Evolutionary conservation across 2,888 invertebrate genomes (phyloP), one percentile per base, ranked within the genome.

Genomic region (Drosophila siamana): DNA sequence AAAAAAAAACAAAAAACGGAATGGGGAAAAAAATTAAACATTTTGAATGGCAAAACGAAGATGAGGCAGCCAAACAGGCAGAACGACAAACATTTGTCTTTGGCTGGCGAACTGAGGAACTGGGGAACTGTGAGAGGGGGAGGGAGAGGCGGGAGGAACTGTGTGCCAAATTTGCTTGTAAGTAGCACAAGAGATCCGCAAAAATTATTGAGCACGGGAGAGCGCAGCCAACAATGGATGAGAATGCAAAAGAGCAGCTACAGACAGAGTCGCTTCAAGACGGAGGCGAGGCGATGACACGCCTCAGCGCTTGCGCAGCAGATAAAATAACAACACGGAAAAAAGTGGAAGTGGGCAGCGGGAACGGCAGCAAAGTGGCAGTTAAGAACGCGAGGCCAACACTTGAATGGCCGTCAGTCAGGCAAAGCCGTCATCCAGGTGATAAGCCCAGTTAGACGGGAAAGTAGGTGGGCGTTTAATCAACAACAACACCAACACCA

Each of bases 381-480:
- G 64, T 76, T 80, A 69, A 73, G 74, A 78, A 74, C 52, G 54
- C 67, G 57, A 64, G 69, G 50, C 60, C 67, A 60, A 64, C 72
- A 50, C 51, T 68, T 71, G 79, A 78, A 78, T 78, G 71, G 67
- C 43, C 69, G 71, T 50, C 79, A 81, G 75, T 78, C 79, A 72
- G 79, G 71, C 74, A 65, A 80, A 46, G 54, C 66, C 54, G 55
- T 50, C 59, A 47, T 22, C 16, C 57, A 38, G 78, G 62, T 78
- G 81, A 80, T 79, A 79, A 79, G 81, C 71, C 69, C 78, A 69
- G 67, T 78, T 70, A 80, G 69, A 60, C 52, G 51, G 72, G 78
- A 80, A 80, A 78, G 79, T 81, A 81, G 78, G 75, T 80, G 82
- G 80, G 82, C 82, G 79, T 81, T 69, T 69, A 80, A 74, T 80